A percentile compares a stretch with the other conserved stretches of the same genome.
Evolutionary conservation across 2,888 invertebrate species (phyloP).

Genomic region (Stenurella melanura): DNA sequence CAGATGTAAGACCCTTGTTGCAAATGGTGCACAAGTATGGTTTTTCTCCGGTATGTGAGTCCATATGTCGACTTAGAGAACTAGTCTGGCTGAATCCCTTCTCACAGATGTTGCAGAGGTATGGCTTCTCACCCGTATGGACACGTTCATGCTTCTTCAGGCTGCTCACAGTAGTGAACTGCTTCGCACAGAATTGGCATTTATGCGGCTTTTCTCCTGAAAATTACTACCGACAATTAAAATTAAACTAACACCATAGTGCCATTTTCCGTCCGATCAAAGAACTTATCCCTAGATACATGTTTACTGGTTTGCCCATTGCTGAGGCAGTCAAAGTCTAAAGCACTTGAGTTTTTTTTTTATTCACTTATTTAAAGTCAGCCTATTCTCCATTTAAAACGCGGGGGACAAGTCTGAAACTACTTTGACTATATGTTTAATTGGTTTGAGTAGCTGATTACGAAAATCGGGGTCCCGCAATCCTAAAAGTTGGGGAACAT

Average conservation of each 20-base stretch:
- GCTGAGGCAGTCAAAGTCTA: too few relatives aligned
- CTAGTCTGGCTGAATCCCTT: conserved; percentile 38
- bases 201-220: conserved; percentile 36
- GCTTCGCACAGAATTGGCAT: conserved; percentile 65
- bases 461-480: too few relatives aligned
- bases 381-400: too few relatives aligned
- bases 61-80: conserved; percentile 35
- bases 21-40: conserved; percentile 31
- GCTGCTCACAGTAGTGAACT: conserved; percentile 30
- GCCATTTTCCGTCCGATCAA: too few relatives aligned
- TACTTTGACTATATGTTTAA: too few relatives aligned
- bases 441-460: too few relatives aligned
- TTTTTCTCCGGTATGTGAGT: conserved; percentile 32
- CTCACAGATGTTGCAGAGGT: conserved; percentile 26
- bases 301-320: too few relatives aligned
- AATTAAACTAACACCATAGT: not conserved
- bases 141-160: conserved; percentile 36
- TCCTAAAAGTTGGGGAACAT: too few relatives aligned
- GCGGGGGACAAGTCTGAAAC: too few relatives aligned
- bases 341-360: too few relatives aligned
- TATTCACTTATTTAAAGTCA: too few relatives aligned
- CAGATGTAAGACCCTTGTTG: conserved; percentile 27
- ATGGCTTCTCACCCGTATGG: conserved; percentile 39
- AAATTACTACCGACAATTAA: not conserved
- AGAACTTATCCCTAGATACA: too few relatives aligned